phyloP scores from a whole-genome alignment of 2,888 invertebrate genomes.

The Eurytoma californica region DNA sequence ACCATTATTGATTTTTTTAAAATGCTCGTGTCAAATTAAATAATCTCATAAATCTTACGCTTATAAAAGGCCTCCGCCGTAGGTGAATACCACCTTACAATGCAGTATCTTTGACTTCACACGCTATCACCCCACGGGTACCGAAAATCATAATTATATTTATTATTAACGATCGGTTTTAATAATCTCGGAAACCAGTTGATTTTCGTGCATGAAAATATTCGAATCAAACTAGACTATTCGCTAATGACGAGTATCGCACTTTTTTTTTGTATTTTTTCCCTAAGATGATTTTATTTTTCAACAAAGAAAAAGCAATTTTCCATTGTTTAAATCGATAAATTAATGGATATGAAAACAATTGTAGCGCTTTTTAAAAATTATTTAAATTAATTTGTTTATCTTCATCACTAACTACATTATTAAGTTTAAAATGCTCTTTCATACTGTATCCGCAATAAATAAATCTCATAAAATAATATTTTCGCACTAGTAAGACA shows the following conservation, averaged over 20 bases:
- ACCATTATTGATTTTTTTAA: conserved; percentile 54
- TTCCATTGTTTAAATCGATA: conserved; percentile 23
- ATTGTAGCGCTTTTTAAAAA: conserved; percentile 42
- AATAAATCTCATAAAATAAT: conserved; percentile 30
- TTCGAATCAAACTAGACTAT: conserved; percentile 33
- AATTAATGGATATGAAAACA: conserved; percentile 45
- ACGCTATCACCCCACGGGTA: conserved; percentile 10
- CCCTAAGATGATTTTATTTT: conserved; percentile 25
- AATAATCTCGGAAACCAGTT: conserved; percentile 18
- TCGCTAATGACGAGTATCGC: conserved; percentile 27
- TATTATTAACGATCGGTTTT: conserved; percentile 5
- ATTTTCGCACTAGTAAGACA: conserved; percentile 20
- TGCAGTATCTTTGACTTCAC: conserved; percentile 35
- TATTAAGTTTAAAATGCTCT: conserved; percentile 41
- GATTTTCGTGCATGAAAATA: conserved; percentile 22
- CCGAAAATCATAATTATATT: conserved; percentile 9
- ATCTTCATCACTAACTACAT: background rate
- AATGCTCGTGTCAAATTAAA: conserved; percentile 46
- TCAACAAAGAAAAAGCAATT: conserved; percentile 35
- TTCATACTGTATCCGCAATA: conserved; percentile 33
- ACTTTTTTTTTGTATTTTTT: conserved; percentile 16
- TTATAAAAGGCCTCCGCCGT: conserved; percentile 57
- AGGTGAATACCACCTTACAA: conserved; percentile 47
- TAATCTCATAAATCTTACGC: conserved; percentile 52
- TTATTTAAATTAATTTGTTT: conserved; percentile 25